Conservation (phyloP, 2,797 vertebrate species). For the Gambusia yucatana region DNA sequence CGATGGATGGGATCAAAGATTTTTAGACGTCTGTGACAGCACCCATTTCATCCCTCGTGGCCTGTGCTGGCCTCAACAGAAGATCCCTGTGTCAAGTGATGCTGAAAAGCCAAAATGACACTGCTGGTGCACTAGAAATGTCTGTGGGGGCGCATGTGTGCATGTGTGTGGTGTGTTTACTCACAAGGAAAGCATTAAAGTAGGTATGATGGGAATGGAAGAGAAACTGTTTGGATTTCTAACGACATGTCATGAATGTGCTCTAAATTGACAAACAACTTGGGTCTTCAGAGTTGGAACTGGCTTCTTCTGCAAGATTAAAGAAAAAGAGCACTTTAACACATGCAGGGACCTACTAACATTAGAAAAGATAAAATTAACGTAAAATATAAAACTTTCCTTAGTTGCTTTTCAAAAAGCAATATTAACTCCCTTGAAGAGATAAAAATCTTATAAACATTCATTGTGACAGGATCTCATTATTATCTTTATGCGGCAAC, state of each 20-base stretch:
- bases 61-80: conserved; percentile 59
- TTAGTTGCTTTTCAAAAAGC: background rate
- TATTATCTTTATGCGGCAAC: background rate
- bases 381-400: conserved; percentile 1
- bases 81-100: conserved; percentile 68
- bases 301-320: conserved; percentile 28
- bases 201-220: conserved; percentile 56
- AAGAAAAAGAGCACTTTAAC: conserved; percentile 22
- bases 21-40: conserved; percentile 74
- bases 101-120: conserved; percentile 68
- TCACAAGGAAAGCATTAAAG: conserved; percentile 24
- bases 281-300: conserved; percentile 35
- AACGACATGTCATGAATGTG: conserved; percentile 57
- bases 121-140: conserved; percentile 38
- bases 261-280: conserved; percentile 66
- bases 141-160: conserved; percentile 12
- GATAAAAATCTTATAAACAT: background rate
- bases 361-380: conserved; percentile 15
- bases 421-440: background rate
- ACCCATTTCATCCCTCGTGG: conserved; percentile 60
- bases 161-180: conserved; percentile 8
- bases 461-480: background rate
- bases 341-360: conserved; percentile 34
- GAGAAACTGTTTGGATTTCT: conserved; percentile 57
- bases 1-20: conserved; percentile 72